These are phyloP conservation scores for Sapayoa aenigma DNA, from an alignment of 2,113 vertebrate species.

Conservation along the genomic window DNA sequence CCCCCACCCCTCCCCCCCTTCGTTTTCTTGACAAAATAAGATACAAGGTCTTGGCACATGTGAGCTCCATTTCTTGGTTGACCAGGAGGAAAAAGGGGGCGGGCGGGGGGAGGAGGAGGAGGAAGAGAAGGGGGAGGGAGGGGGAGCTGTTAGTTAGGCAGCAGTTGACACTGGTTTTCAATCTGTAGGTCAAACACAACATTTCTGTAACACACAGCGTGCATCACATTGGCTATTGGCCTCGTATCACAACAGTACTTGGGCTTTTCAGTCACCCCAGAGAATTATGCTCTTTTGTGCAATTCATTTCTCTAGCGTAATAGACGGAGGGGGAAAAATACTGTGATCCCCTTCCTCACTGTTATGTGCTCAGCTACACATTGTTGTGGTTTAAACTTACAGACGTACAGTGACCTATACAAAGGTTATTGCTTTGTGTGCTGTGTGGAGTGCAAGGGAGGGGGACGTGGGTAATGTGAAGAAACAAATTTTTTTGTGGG, in stretches of 20 bases:
- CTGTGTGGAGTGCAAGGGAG: background rate
- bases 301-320: background rate
- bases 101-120: background rate
- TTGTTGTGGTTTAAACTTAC: slow-evolving; percentile 26
- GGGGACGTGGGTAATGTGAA: background rate
- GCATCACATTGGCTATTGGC: slow-evolving; percentile 27
- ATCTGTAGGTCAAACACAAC: slow-evolving; percentile 73
- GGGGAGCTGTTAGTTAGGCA: slow-evolving; percentile 56
- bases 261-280: background rate
- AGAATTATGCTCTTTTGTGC: background rate
- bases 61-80: slow-evolving; percentile 38
- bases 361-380: background rate
- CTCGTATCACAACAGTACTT: background rate
- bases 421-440: slow-evolving; percentile 26
- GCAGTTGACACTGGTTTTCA: slow-evolving; percentile 68
- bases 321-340: background rate
- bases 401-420: background rate
- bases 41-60: background rate
- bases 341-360: background rate
- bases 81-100: slow-evolving; percentile 50
- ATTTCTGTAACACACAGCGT: background rate
- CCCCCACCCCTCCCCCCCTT: background rate
- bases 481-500: background rate
- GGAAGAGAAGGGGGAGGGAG: background rate
- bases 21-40: background rate